These are phyloP conservation scores for Rhagoletis pomonella DNA, from an alignment of 1,140 invertebrate species.

Conservation along the genomic window DNA sequence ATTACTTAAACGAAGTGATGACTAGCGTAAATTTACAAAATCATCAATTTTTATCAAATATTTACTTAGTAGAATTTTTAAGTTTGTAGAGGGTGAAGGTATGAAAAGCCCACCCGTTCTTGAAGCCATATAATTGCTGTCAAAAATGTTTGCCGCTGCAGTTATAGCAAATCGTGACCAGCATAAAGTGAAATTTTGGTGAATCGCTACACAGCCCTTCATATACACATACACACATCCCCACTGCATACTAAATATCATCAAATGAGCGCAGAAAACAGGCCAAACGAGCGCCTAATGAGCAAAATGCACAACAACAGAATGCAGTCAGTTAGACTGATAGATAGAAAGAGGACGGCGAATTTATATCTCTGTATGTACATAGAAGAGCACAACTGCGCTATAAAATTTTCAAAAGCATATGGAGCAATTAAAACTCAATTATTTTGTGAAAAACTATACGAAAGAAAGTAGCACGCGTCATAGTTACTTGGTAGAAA, in stretches of 20 bases:
- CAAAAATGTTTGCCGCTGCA: slow-evolving; percentile 32
- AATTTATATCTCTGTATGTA: not conserved
- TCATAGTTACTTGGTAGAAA: not conserved
- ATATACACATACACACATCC: not conserved
- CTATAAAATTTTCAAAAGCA: slow-evolving; percentile 26
- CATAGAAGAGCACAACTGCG: not conserved
- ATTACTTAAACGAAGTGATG: not conserved
- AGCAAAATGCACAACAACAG: not conserved
- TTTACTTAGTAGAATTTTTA: not conserved
- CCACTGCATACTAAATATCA: not conserved
- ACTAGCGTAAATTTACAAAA: not conserved
- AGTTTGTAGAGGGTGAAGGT: not conserved
- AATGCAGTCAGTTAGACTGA: not conserved
- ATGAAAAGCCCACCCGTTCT: not conserved
- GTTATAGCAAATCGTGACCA: slow-evolving; percentile 28
- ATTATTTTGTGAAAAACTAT: slow-evolving; percentile 37
- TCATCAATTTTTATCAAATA: not conserved
- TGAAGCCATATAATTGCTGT: slow-evolving; percentile 45
- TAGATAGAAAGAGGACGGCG: slow-evolving; percentile 8
- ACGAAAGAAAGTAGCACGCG: slow-evolving; percentile 29
- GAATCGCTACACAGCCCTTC: not conserved
- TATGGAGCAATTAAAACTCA: slow-evolving; percentile 47
- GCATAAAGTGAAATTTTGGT: slow-evolving; percentile 20
- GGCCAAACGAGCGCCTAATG: slow-evolving; percentile 41
- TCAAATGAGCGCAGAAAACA: not conserved